A percentile compares a stretch with the other conserved stretches of the same genome.
phyloP scores from a whole-genome alignment of 2,888 invertebrate genomes.

The Drosophila nr. fundita region DNA sequence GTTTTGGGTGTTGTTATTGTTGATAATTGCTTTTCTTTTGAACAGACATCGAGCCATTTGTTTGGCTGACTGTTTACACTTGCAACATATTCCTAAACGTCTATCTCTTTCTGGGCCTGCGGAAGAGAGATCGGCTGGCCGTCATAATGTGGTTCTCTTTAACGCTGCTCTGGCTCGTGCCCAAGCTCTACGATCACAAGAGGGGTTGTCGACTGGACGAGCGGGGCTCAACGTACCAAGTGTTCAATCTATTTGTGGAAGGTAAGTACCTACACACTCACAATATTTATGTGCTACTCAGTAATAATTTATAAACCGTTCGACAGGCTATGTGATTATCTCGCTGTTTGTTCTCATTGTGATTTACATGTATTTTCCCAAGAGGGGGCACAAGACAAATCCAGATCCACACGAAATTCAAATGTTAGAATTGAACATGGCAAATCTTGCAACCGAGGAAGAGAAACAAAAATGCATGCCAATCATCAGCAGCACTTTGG shows the following conservation, averaged over 20 bases:
- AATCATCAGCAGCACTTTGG: background rate
- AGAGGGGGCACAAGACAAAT: background rate
- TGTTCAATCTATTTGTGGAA: constrained; percentile 44
- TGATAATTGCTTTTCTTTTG: background rate
- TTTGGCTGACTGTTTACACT: constrained; percentile 49
- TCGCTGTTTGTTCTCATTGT: constrained; percentile 39
- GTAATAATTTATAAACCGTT: background rate
- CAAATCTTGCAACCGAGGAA: background rate
- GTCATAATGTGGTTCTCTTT: constrained; percentile 47
- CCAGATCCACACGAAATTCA: constrained; percentile 23
- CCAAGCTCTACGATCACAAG: constrained; percentile 43
- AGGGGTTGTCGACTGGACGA: constrained; percentile 35
- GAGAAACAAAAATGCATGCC: constrained; percentile 11
- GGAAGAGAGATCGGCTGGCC: constrained; percentile 54
- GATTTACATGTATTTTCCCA: constrained; percentile 33
- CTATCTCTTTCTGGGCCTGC: constrained; percentile 54
- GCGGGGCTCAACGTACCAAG: constrained; percentile 44
- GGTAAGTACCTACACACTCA: constrained; percentile 18
- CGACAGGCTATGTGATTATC: constrained; percentile 41
- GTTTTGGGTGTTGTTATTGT: constrained; percentile 11
- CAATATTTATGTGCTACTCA: background rate
- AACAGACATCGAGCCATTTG: constrained; percentile 42
- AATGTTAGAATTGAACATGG: constrained; percentile 35
- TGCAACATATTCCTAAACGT: constrained; percentile 47
- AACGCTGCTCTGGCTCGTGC: constrained; percentile 47